phyloP scores from a whole-genome alignment of 2,797 vertebrate genomes.

The Apogon hyalosoma region DNA sequence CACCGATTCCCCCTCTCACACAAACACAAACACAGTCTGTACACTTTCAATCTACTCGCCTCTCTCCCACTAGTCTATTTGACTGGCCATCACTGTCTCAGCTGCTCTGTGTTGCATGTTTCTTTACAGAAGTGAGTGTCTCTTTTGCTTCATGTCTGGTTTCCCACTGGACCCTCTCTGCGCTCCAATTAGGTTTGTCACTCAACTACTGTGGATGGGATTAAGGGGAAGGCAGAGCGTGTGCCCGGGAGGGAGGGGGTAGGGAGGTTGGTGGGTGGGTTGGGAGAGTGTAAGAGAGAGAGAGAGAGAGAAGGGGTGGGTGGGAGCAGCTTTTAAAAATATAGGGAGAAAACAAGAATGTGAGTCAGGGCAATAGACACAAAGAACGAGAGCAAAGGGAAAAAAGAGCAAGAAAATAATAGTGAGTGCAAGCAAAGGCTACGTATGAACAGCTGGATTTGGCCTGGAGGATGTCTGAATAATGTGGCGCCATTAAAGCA shows the following conservation, averaged over 20 bases:
- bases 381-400: slow-evolving; percentile 48
- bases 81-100: slow-evolving; percentile 75
- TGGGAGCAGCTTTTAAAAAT: slow-evolving; percentile 38
- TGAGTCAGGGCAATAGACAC: slow-evolving; percentile 28
- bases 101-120: slow-evolving; percentile 62
- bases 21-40: slow-evolving; percentile 12
- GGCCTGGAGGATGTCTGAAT: slow-evolving; percentile 74
- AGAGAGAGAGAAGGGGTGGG: slow-evolving; percentile 9
- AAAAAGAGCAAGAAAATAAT: slow-evolving; percentile 33
- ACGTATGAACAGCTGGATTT: slow-evolving; percentile 70
- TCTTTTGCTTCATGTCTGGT: slow-evolving; percentile 70
- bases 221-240: slow-evolving; percentile 60
- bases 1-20: slow-evolving; percentile 4
- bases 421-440: slow-evolving; percentile 36
- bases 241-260: background rate
- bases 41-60: slow-evolving; percentile 44
- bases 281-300: slow-evolving; percentile 17
- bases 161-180: slow-evolving; percentile 75
- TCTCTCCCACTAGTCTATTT: slow-evolving; percentile 65
- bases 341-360: slow-evolving; percentile 42
- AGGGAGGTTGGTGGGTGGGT: slow-evolving; percentile 2
- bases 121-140: slow-evolving; percentile 68
- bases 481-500: slow-evolving; percentile 74
- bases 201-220: slow-evolving; percentile 78
- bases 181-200: slow-evolving; percentile 84